Evolutionary conservation across 1,140 invertebrate genomes (phyloP).

Genomic region (Neuroterus valhalla): DNA sequence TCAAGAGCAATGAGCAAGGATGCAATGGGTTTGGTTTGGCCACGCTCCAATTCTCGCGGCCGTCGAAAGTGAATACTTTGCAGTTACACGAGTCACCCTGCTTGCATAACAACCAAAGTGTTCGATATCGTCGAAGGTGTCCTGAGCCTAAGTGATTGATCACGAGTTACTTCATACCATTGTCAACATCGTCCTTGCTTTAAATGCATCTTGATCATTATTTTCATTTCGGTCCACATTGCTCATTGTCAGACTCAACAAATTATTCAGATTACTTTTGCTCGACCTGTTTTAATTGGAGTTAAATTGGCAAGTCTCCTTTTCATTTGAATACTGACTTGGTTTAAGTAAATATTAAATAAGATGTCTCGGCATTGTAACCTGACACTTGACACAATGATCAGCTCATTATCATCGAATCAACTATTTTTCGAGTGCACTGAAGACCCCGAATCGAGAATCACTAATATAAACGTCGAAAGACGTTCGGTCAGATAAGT

Average conservation of each 20-base stretch:
- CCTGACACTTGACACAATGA: conserved; percentile 9
- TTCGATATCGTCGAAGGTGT: conserved; percentile 11
- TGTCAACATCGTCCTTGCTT: background rate
- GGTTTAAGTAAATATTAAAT: conserved; percentile 1
- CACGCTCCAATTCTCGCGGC: conserved; percentile 26
- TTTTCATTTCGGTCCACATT: background rate
- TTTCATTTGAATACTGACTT: background rate
- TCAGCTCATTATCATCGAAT: background rate
- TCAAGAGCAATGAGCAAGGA: conserved; percentile 25
- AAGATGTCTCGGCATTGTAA: background rate
- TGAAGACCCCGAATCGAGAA: background rate
- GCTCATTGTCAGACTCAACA: too few relatives aligned
- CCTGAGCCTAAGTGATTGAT: conserved; percentile 2
- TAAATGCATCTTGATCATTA: background rate
- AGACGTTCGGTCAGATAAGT: conserved; percentile 8
- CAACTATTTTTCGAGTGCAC: background rate
- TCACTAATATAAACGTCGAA: conserved; percentile 6
- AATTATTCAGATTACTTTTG: too few relatives aligned
- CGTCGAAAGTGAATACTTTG: conserved; percentile 26
- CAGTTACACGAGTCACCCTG: conserved; percentile 9
- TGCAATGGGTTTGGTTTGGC: conserved; percentile 14
- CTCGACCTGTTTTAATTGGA: too few relatives aligned
- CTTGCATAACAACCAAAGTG: conserved; percentile 19
- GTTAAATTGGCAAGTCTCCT: background rate
- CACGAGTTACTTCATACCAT: conserved; percentile 7